Conservation (phyloP, 2,888 invertebrate species). For the Meiosimyza platycephala region DNA sequence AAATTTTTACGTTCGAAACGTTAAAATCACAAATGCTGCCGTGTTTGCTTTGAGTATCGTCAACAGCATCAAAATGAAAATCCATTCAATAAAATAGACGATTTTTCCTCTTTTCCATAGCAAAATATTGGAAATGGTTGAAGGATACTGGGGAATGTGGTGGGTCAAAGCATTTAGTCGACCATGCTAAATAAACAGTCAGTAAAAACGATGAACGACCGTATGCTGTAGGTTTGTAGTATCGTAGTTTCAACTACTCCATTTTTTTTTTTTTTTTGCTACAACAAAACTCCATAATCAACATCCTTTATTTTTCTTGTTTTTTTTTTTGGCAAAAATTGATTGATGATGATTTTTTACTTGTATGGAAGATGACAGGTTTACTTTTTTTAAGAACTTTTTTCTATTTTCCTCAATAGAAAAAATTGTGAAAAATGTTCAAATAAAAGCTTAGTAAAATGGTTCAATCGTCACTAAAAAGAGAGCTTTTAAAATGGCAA, state of each 20-base stretch:
- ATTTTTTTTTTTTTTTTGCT: constrained; percentile 1
- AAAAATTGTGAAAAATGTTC: not conserved
- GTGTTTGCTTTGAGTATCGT: not conserved
- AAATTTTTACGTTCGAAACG: not conserved
- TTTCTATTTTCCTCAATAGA: not conserved
- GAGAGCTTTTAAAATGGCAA: not conserved
- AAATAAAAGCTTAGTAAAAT: constrained; percentile 18
- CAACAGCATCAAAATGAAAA: constrained; percentile 3
- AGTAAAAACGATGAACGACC: no score
- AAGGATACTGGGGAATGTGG: no score
- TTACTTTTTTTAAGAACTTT: constrained; percentile 7
- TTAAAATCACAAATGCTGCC: not conserved
- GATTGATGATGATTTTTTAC: constrained; percentile 42
- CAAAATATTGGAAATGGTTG: no score
- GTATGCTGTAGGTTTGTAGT: no score
- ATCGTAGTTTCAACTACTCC: no score
- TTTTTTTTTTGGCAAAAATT: constrained; percentile 26
- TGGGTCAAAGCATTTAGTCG: no score
- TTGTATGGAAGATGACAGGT: constrained; percentile 6
- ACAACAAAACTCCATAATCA: constrained; percentile 6
- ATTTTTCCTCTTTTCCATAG: not conserved
- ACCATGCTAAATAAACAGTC: no score
- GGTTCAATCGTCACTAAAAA: constrained; percentile 3
- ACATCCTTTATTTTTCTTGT: not conserved
- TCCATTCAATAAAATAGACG: not conserved